Conservation (phyloP, 2,113 vertebrate genomes). For the Amia ocellicauda region DNA sequence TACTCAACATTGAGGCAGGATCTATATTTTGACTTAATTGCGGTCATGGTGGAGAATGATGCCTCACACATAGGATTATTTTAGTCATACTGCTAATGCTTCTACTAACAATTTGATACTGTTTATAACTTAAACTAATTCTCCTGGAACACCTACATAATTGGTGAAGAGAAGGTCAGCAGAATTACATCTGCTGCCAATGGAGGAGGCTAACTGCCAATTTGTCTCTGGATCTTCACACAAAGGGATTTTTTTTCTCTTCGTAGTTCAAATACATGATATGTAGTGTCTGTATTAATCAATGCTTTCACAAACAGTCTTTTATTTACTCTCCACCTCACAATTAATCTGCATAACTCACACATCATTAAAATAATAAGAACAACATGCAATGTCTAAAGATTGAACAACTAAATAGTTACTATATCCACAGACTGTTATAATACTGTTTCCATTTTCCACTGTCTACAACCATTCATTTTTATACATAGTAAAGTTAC, state of each 20-base stretch:
- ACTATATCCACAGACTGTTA: not conserved
- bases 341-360: not conserved
- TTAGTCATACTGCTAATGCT: too few species aligned
- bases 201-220: not conserved
- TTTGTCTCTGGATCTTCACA: not conserved
- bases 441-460: not conserved
- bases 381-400: not conserved
- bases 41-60: too few species aligned
- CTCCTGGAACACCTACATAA: too few species aligned
- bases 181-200: too few species aligned
- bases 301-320: not conserved
- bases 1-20: too few species aligned
- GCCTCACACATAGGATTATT: too few species aligned
- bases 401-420: not conserved
- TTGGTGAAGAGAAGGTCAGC: too few species aligned
- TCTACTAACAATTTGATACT: too few species aligned
- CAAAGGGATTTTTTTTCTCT: not conserved
- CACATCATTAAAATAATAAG: not conserved
- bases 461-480: not conserved
- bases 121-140: too few species aligned
- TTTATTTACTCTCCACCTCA: not conserved
- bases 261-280: not conserved
- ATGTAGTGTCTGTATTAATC: not conserved
- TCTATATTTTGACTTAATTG: too few species aligned
- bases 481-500: not conserved